These are phyloP conservation scores for Macrocentrus cingulum DNA, from an alignment of 1,140 invertebrate genomes.

Conservation along the genomic window DNA sequence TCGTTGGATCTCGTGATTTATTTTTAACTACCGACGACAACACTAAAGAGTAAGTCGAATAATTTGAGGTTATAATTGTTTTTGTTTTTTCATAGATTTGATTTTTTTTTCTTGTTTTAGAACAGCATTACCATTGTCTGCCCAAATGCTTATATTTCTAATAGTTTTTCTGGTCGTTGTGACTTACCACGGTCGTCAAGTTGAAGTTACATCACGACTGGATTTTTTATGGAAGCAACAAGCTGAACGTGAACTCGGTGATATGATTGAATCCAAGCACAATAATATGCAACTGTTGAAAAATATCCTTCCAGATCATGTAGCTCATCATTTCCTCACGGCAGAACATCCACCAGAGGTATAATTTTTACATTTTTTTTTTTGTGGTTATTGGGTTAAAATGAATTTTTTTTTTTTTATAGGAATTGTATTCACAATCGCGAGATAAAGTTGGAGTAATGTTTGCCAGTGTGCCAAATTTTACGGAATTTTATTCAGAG, in stretches of 20 bases:
- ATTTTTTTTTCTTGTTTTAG: slow-evolving; percentile 35
- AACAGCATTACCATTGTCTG: slow-evolving; percentile 67
- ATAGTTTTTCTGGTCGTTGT: slow-evolving; percentile 84
- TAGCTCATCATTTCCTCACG: slow-evolving; percentile 90
- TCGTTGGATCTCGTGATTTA: slow-evolving; percentile 59
- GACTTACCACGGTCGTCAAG: slow-evolving; percentile 85
- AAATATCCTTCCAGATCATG: slow-evolving; percentile 95
- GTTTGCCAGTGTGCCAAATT: slow-evolving; percentile 98
- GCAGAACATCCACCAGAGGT: slow-evolving; percentile 73
- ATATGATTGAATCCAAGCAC: slow-evolving; percentile 85
- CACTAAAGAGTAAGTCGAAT: slow-evolving; percentile 31
- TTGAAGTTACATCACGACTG: slow-evolving; percentile 85
- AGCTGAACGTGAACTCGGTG: slow-evolving; percentile 84
- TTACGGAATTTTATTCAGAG: slow-evolving; percentile 98
- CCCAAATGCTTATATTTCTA: slow-evolving; percentile 79
- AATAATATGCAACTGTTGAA: slow-evolving; percentile 85
- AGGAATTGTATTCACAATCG: slow-evolving; percentile 95
- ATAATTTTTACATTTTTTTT: neutral
- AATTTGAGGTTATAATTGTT: slow-evolving; percentile 29
- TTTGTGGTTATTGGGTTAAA: too few species aligned
- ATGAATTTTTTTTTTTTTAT: slow-evolving; percentile 41
- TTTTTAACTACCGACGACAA: slow-evolving; percentile 35
- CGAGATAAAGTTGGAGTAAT: slow-evolving; percentile 93
- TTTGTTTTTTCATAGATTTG: slow-evolving; percentile 24
- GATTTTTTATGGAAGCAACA: slow-evolving; percentile 96